Percentiles rank a stretch among this genome's conserved stretches.
phyloP scores from a whole-genome alignment of 2,797 vertebrate species.

The Otus scops region DNA sequence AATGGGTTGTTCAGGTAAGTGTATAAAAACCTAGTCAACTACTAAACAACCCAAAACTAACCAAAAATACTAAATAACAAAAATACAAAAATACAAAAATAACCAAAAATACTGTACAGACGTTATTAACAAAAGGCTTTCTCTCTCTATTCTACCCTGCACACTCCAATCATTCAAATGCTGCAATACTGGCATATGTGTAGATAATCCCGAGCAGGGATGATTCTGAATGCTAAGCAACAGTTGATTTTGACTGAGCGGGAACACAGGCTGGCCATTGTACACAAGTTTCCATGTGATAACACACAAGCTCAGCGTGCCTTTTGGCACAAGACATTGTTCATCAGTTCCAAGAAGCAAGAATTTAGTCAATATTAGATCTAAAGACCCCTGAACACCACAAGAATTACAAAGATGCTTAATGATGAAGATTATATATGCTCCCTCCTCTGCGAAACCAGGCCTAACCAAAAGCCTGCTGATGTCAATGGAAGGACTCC shows the following conservation, averaged over 20 bases:
- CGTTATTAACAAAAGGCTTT: background rate
- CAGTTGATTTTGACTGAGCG: fast-evolving
- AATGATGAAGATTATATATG: background rate
- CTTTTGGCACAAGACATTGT: background rate
- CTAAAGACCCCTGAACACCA: background rate
- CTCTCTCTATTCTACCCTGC: background rate
- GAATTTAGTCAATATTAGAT: background rate
- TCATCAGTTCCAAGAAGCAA: background rate
- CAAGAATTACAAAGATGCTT: background rate
- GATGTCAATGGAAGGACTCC: background rate
- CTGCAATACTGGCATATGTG: background rate
- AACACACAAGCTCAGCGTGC: background rate
- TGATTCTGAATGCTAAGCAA: background rate
- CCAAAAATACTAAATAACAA: no score
- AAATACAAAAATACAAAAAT: no score
- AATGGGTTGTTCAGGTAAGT: background rate
- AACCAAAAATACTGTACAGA: background rate
- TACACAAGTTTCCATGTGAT: background rate
- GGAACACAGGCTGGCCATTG: background rate
- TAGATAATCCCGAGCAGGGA: background rate
- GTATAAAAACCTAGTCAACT: background rate
- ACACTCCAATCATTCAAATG: background rate
- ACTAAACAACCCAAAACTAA: background rate
- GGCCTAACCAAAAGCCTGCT: background rate
- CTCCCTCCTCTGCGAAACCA: background rate